A percentile compares a stretch with the other conserved stretches of the same genome.
These are phyloP conservation scores for Triplophysa siluroides DNA, from an alignment of 2,113 vertebrate genomes.

Conservation along the genomic window DNA sequence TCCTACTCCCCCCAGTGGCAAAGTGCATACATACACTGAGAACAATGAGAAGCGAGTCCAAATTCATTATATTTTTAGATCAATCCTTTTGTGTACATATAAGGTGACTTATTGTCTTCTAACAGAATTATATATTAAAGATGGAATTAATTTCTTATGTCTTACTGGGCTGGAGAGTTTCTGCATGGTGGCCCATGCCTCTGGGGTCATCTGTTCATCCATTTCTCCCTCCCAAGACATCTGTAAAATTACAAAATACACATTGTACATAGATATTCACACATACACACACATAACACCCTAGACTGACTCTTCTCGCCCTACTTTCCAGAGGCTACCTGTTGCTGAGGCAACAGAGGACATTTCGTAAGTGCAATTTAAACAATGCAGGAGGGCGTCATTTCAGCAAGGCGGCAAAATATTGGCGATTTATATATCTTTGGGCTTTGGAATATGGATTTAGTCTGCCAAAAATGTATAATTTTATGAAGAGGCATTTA, in stretches of 20 bases:
- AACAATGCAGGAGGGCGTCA: conserved; percentile 13
- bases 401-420: conserved; percentile 39
- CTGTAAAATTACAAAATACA: conserved; percentile 57
- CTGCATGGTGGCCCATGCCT: conserved; percentile 69
- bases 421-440: conserved; percentile 5
- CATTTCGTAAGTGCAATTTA: conserved; percentile 51
- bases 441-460: conserved; percentile 2
- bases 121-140: not conserved
- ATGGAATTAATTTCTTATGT: not conserved
- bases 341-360: conserved; percentile 63
- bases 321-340: conserved; percentile 46
- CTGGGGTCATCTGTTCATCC: conserved; percentile 68
- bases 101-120: not conserved
- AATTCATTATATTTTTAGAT: not conserved
- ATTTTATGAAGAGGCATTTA: conserved; percentile 2
- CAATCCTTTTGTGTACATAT: not conserved
- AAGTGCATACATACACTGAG: conserved; percentile 29
- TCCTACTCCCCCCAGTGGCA: conserved; percentile 59
- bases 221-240: conserved; percentile 70
- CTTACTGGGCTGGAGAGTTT: conserved; percentile 73
- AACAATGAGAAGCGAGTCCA: conserved; percentile 14
- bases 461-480: not conserved
- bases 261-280: conserved; percentile 1
- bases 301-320: conserved; percentile 28
- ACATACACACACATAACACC: conserved; percentile 35